A percentile compares a stretch with the other conserved stretches of the same genome.
Evolutionary conservation across 1,140 invertebrate species (phyloP).

Genomic region (Drosophila takahashii): DNA sequence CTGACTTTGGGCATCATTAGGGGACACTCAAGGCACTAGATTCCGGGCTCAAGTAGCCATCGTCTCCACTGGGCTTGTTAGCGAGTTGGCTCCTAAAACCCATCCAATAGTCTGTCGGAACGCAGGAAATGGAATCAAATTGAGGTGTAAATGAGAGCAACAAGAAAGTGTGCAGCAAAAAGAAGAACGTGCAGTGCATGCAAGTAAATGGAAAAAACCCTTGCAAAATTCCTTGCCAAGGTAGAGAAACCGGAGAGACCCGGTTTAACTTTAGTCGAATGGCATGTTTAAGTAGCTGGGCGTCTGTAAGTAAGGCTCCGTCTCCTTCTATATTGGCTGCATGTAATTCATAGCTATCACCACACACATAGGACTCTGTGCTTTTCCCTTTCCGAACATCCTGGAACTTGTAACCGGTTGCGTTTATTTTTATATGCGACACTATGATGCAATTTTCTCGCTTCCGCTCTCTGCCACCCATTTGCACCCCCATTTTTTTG

Average conservation of each 20-base stretch:
- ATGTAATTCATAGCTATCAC: constrained; percentile 79
- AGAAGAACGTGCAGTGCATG: constrained; percentile 64
- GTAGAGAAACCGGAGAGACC: constrained; percentile 16
- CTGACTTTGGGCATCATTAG: constrained; percentile 57
- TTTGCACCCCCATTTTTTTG: constrained; percentile 32
- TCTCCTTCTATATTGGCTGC: constrained; percentile 49
- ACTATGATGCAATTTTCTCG: constrained; percentile 81
- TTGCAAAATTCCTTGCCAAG: constrained; percentile 29
- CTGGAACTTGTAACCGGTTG: constrained; percentile 64
- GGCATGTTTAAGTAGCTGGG: constrained; percentile 77
- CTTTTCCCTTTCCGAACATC: constrained; percentile 28
- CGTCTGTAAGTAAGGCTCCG: constrained; percentile 45
- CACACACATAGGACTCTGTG: constrained; percentile 35
- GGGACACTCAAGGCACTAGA: constrained; percentile 42
- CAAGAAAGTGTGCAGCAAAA: constrained; percentile 50
- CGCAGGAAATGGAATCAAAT: constrained; percentile 78
- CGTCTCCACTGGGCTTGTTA: constrained; percentile 28
- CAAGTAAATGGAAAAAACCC: constrained; percentile 52
- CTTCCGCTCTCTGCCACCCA: constrained; percentile 57
- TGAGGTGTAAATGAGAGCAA: constrained; percentile 79
- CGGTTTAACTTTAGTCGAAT: constrained; percentile 58
- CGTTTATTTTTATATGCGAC: constrained; percentile 80
- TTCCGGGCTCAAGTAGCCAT: constrained; percentile 61
- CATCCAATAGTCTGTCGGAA: constrained; percentile 36
- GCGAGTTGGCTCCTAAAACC: constrained; percentile 9